Percentiles rank a stretch among this genome's conserved stretches.
phyloP scores from a whole-genome alignment of 2,113 vertebrate genomes.

The Probosciger aterrimus region DNA sequence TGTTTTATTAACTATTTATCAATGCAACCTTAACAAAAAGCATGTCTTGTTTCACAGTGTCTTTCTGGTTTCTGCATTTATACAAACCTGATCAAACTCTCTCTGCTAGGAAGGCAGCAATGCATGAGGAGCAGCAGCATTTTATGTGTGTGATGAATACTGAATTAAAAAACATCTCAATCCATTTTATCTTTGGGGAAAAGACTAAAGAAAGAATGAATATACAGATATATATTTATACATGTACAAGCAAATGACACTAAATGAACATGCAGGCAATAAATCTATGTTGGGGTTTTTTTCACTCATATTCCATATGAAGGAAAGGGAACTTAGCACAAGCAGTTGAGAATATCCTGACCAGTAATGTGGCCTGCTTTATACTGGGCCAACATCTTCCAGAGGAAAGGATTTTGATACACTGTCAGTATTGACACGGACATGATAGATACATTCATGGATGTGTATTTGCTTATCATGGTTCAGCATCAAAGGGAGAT shows the following conservation, averaged over 20 bases:
- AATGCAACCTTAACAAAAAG: constrained; percentile 20
- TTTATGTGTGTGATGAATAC: not conserved
- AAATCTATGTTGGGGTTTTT: not conserved
- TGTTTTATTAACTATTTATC: constrained; percentile 60
- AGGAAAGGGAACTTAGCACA: not conserved
- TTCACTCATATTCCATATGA: not conserved
- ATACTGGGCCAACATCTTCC: not conserved
- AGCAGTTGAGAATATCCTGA: not conserved
- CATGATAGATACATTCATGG: not conserved
- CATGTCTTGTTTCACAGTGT: not conserved
- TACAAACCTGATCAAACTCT: not conserved
- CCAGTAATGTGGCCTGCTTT: not conserved
- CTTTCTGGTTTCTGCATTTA: constrained; percentile 4
- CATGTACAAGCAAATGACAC: not conserved
- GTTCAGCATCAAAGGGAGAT: not conserved
- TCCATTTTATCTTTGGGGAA: not conserved
- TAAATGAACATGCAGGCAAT: not conserved
- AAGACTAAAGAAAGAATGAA: not conserved
- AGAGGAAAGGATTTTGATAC: not conserved
- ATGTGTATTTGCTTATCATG: not conserved
- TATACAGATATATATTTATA: not conserved
- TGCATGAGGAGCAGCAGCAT: not conserved
- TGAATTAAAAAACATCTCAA: not conserved
- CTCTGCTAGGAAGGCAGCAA: not conserved
- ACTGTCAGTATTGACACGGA: not conserved